These are phyloP conservation scores for Lethenteron reissneri DNA, from an alignment of 2,113 vertebrate species.

Conservation along the genomic window DNA sequence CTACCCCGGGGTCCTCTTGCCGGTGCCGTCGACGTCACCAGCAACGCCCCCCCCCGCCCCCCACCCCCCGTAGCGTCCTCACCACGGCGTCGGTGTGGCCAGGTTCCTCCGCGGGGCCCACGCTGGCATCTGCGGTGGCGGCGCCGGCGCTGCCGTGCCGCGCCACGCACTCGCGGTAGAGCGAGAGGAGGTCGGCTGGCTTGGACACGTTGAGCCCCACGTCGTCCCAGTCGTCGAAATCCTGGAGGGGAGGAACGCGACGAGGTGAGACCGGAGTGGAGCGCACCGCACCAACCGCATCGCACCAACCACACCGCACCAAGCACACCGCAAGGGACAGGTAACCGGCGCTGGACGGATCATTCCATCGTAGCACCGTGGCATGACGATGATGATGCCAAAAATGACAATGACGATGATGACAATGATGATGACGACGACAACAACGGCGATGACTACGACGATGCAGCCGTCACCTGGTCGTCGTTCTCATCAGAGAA, in stretches of 20 bases:
- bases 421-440: no score
- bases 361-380: neutral
- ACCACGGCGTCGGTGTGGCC: constrained; percentile 9
- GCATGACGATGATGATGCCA: neutral
- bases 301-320: no score
- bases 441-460: no score
- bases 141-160: constrained; percentile 27
- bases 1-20: no score
- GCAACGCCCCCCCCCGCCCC: no score
- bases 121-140: constrained; percentile 35
- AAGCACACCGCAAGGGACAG: no score
- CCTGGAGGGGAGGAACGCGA: constrained; percentile 22
- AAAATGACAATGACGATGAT: neutral
- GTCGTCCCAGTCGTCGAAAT: constrained; percentile 97
- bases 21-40: no score
- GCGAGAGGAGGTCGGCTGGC: constrained; percentile 68
- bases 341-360: no score
- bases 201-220: constrained; percentile 95
- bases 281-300: no score
- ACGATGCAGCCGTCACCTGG: constrained; percentile 42
- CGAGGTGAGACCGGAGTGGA: neutral
- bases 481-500: constrained; percentile 99
- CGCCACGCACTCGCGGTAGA: constrained; percentile 70
- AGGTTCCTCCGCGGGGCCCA: constrained; percentile 26
- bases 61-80: no score